phyloP scores from a whole-genome alignment of 2,113 vertebrate genomes.

The Hyaena hyaena region DNA sequence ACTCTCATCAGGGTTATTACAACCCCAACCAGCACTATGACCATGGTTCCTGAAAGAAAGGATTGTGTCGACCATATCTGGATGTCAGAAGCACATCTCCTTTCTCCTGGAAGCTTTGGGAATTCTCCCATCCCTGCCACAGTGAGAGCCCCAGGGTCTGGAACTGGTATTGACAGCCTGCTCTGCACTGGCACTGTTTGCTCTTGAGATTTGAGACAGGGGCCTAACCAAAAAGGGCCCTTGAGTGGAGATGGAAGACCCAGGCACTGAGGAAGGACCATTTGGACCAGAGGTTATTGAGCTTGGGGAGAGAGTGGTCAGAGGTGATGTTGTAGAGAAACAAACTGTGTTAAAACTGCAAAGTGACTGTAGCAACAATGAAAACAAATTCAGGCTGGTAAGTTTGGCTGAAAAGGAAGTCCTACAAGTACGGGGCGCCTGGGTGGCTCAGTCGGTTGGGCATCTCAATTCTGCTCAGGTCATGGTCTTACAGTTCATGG shows the following conservation, averaged over 20 bases:
- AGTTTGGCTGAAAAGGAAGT: background rate
- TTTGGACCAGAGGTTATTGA: background rate
- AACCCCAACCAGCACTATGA: background rate
- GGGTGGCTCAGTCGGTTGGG: too few species aligned
- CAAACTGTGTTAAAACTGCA: background rate
- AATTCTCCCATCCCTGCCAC: background rate
- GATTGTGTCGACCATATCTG: background rate
- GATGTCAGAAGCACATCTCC: background rate
- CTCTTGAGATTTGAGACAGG: background rate
- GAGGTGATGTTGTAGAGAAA: background rate
- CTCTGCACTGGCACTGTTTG: rapidly evolving
- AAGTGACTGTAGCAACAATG: background rate
- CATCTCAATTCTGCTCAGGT: too few species aligned
- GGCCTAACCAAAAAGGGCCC: background rate
- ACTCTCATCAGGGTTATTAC: rapidly evolving
- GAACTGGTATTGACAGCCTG: rapidly evolving
- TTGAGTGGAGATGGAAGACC: background rate
- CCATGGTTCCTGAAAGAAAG: background rate
- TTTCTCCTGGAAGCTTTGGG: background rate
- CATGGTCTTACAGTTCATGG: too few species aligned
- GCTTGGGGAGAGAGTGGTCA: background rate
- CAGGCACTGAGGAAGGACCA: background rate
- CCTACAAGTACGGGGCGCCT: background rate
- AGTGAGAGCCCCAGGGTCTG: background rate
- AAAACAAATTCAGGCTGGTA: background rate